Evolutionary conservation across 2,888 invertebrate species (phyloP), one percentile per base, ranked within the genome.

Genomic region (Tryphoninae sp.): DNA sequence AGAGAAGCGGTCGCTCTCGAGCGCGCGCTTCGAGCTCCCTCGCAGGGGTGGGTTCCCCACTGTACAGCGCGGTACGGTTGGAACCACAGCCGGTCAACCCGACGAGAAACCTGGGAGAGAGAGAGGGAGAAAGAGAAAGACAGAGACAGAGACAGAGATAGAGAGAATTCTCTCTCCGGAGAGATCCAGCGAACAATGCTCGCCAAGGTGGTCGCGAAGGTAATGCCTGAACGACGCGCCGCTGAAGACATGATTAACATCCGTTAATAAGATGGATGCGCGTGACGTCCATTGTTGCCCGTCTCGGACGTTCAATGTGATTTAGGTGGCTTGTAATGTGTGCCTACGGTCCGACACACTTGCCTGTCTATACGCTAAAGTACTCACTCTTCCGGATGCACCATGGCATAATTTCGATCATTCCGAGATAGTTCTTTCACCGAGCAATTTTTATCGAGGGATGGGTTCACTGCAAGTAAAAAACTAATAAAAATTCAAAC

Each of bases 181-280:
- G 68, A 71, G 65, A 61, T 55, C 49, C 72, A 76, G 84, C 86
- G 90, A 90, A 92, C 92, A 92, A 92, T 92, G 91, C 89, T 85
- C 87, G 83, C 88, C 89, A 86, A 88, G 92, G 92, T 92, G 91
- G 92, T 92, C 92, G 90, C 86, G 83, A 64, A 86, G 88, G 88
- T 90, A 89, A 91, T 89, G 88, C 89, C 85, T 83, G 87, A 86
- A 89, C 89, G 89, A 90, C 90, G 90, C 89, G 91, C 89, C 89
- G 90, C 88, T 90, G 91, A 91, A 91, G 92, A 91, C 92, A 90
- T 89, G 91, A 91, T 92, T 91, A 91, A 92, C 91, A 92, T 92
- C 91, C 90, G 90, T 90, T 92, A 91, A 91, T 91, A 92, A 92
- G 91, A 91, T 90, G 89, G 90, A 91, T 90, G 90, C 87, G 85